These are phyloP conservation scores for Myotis planiceps DNA, from an alignment of 2,797 vertebrate genomes.

Conservation along the genomic window DNA sequence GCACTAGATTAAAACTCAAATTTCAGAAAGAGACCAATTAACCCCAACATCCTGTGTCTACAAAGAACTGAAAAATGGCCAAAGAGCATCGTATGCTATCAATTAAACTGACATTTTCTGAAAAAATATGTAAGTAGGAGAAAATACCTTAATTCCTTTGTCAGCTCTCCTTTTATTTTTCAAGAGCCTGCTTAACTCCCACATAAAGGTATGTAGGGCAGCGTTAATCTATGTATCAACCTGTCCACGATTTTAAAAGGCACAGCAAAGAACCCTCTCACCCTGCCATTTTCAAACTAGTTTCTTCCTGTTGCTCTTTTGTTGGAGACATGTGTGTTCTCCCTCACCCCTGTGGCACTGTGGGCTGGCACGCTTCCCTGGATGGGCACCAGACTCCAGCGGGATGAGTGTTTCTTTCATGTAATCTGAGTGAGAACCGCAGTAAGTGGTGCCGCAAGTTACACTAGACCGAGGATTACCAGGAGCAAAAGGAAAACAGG, in stretches of 20 bases:
- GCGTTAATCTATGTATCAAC: slow-evolving; percentile 56
- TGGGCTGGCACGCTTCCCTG: slow-evolving; percentile 51
- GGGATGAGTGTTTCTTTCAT: slow-evolving; percentile 52
- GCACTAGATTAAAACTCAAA: slow-evolving; percentile 45
- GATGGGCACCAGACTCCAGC: slow-evolving; percentile 42
- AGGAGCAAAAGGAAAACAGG: slow-evolving; percentile 35
- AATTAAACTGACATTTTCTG: slow-evolving; percentile 54
- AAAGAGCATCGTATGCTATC: slow-evolving; percentile 29
- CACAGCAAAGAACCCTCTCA: neutral
- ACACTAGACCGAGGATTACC: slow-evolving; percentile 51
- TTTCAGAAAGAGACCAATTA: slow-evolving; percentile 63
- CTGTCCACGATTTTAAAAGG: slow-evolving; percentile 44
- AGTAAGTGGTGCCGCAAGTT: slow-evolving; percentile 1
- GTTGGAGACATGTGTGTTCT: slow-evolving; percentile 49
- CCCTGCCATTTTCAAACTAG: neutral
- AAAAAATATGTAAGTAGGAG: slow-evolving; percentile 24
- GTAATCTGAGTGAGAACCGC: slow-evolving; percentile 60
- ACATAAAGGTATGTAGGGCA: slow-evolving; percentile 35
- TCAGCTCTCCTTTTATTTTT: slow-evolving; percentile 63
- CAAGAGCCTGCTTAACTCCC: slow-evolving; percentile 55
- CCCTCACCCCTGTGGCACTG: slow-evolving; percentile 37
- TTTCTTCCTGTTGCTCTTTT: slow-evolving; percentile 67
- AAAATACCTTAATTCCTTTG: slow-evolving; percentile 72
- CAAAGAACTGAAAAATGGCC: slow-evolving; percentile 61
- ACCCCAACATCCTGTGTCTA: neutral